These are phyloP conservation scores for Augochlorella aurata DNA, from an alignment of 2,888 invertebrate species.

Conservation along the genomic window DNA sequence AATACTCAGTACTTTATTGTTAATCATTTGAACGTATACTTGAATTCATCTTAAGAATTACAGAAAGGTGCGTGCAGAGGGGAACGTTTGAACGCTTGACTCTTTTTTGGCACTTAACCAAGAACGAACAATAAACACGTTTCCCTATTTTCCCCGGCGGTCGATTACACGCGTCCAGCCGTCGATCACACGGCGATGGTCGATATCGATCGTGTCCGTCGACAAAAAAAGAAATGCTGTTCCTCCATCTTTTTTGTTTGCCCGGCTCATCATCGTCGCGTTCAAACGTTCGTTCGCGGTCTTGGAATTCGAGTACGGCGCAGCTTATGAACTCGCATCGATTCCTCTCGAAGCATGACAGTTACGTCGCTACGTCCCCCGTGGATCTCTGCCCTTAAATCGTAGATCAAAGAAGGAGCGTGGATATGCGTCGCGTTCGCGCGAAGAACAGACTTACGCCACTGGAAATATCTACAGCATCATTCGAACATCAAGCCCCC, in stretches of 20 bases:
- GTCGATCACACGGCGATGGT: background rate
- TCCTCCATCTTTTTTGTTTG: background rate
- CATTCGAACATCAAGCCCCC: constrained; percentile 13
- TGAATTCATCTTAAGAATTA: constrained; percentile 60
- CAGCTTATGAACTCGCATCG: constrained; percentile 51
- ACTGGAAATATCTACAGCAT: constrained; percentile 12
- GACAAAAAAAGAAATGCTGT: background rate
- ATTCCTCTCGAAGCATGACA: constrained; percentile 53
- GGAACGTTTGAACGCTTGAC: constrained; percentile 58
- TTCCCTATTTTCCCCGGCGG: constrained; percentile 8
- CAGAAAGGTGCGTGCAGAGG: constrained; percentile 57
- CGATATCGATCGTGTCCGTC: background rate
- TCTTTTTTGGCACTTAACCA: constrained; percentile 59
- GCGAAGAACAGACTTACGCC: constrained; percentile 39
- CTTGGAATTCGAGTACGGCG: constrained; percentile 36
- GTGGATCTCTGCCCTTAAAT: constrained; percentile 38
- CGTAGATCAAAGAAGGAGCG: constrained; percentile 55
- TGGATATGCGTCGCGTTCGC: constrained; percentile 50
- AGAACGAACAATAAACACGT: constrained; percentile 29
- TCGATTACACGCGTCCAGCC: background rate
- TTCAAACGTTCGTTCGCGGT: constrained; percentile 57
- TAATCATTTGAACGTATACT: constrained; percentile 62
- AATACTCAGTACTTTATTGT: constrained; percentile 62
- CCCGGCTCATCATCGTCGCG: constrained; percentile 38
- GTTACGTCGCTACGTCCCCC: constrained; percentile 36